These are phyloP conservation scores for Martes martes DNA, from an alignment of 2,113 vertebrate genomes.

Conservation along the genomic window DNA sequence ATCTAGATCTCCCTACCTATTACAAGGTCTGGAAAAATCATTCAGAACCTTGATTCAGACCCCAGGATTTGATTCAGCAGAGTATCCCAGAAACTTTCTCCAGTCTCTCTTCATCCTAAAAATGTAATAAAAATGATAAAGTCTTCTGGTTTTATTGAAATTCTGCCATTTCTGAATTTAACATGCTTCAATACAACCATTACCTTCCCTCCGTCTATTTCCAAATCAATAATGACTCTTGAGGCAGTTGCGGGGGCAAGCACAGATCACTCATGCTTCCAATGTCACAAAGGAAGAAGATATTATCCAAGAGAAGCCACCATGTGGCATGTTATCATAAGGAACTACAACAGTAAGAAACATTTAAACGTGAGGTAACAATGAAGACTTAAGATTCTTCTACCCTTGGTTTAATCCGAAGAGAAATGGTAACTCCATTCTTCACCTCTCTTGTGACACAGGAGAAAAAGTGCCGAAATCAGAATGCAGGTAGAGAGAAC, in stretches of 20 bases:
- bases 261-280: background rate
- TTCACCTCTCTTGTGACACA: background rate
- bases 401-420: background rate
- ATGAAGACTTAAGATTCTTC: background rate
- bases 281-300: background rate
- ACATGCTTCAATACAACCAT: background rate
- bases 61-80: background rate
- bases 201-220: slow-evolving; percentile 23
- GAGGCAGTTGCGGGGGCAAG: background rate
- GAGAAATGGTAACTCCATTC: background rate
- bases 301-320: background rate
- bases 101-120: background rate
- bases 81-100: background rate
- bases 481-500: background rate
- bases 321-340: background rate
- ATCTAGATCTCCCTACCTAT: background rate
- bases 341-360: background rate
- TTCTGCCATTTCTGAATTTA: background rate
- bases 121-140: slow-evolving; percentile 12
- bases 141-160: background rate
- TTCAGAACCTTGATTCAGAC: background rate
- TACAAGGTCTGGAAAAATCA: background rate
- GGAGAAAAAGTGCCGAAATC: background rate
- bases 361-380: background rate
- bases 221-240: background rate